Base-by-base conservation (phyloP, 92 coral and sea anemone species). In the Hydrozoanthus gracilis region DNA sequence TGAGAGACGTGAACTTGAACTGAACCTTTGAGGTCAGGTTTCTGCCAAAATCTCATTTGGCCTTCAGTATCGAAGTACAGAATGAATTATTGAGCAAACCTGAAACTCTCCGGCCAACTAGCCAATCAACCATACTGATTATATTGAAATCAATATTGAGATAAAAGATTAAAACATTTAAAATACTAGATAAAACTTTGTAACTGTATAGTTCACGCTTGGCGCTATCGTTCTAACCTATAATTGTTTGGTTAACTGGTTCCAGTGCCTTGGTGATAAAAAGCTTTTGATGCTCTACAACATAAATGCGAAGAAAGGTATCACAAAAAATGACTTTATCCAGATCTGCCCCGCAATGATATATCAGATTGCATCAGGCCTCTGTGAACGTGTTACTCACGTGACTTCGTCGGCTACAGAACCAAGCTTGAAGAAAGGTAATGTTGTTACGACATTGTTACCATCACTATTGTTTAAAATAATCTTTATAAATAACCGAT, bases 261-360 rank as follows among this genome's bases (percentile, higher is more conserved):
- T 51, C 39, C 35, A 80, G 85, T 80, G 85, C 71, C 51, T 80
- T 70, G 58, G 69, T 48, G 15, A 67, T n/a, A n/a, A 7, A 1
- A 70, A 65, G 16, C 58, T 80, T 8, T 65, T 80, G 73, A 51
- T 46, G 15, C 54, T 51, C 12, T 67, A 64, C 73, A 12, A 66
- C 73, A 65, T 80, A 8, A 48, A 18, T 45, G 66, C 20, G 44
- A 47, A 35, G 1, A 17, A 16, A 8, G 85, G 85, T 16, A 65
- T 80, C 35, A 65, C 61, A 13, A 74, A 80, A 48, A 70, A 48
- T 39, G 47, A 80, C 13, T 80, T 80, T 49, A 48, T 80, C 16
- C 85, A 66, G 54, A 8, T 80, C 4, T 80, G 85, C 11, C 85
- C 85, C 16, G 85, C 85, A 0, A 49, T 80, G 73, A 67, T 80